phyloP scores from a whole-genome alignment of 1,140 invertebrate genomes.

The Dendroctonus ponderosae region DNA sequence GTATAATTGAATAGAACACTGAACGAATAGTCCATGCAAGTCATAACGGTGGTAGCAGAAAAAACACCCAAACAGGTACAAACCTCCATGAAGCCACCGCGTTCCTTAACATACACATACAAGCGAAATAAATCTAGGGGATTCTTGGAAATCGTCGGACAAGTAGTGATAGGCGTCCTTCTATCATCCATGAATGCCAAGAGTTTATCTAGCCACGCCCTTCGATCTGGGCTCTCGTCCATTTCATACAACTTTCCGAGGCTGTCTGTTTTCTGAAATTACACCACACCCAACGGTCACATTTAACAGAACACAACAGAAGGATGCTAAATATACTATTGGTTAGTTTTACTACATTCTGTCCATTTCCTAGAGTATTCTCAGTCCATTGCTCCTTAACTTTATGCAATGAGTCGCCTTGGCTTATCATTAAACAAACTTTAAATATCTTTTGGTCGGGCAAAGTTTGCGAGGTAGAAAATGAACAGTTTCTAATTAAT shows the following conservation, averaged over 20 bases:
- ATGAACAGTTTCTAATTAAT: too few species aligned
- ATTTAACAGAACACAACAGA: conserved; percentile 28
- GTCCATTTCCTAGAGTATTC: conserved; percentile 5
- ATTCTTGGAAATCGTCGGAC: conserved; percentile 97
- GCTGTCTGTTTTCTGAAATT: conserved; percentile 80
- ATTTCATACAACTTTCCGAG: conserved; percentile 93
- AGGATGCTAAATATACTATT: conserved; percentile 13
- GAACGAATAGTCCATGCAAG: conserved; percentile 26
- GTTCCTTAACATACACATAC: conserved; percentile 91
- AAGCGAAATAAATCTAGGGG: conserved; percentile 95
- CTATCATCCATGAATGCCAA: conserved; percentile 92
- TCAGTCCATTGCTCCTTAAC: too few species aligned
- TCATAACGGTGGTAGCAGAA: conserved; percentile 26
- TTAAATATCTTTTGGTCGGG: too few species aligned
- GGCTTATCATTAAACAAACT: too few species aligned
- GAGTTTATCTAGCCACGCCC: conserved; percentile 88
- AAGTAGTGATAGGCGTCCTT: conserved; percentile 87
- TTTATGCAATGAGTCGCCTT: too few species aligned
- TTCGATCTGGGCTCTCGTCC: conserved; percentile 90
- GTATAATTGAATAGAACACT: conserved; percentile 14
- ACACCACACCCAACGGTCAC: conserved; percentile 36
- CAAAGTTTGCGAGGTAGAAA: too few species aligned
- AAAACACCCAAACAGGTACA: conserved; percentile 46
- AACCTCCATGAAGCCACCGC: conserved; percentile 97
- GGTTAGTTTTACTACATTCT: conserved; percentile 12